phyloP scores from a whole-genome alignment of 2,797 vertebrate species.

The Intellagama lesueurii region DNA sequence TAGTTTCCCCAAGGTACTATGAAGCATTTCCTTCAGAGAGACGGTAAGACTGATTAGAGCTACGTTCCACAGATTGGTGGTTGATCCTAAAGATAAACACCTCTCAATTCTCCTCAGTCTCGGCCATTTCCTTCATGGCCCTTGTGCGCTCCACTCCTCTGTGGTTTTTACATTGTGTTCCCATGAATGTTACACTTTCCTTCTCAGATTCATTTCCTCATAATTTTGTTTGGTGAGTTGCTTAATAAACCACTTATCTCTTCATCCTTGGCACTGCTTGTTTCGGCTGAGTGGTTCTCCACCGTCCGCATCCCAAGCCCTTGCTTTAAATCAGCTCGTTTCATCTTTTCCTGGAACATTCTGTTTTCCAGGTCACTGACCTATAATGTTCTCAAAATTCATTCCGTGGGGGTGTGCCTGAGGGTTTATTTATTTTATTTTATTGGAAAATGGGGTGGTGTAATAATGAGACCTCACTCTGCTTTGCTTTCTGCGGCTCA shows the following conservation, averaged over 20 bases:
- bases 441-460: not conserved
- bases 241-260: constrained; percentile 40
- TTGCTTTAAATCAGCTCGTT: constrained; percentile 63
- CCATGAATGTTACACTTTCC: not conserved
- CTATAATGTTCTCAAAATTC: constrained; percentile 67
- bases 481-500: constrained; percentile 47
- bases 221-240: constrained; percentile 20
- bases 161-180: not conserved
- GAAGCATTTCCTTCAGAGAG: too few relatives aligned
- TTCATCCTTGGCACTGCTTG: constrained; percentile 26
- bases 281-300: constrained; percentile 40
- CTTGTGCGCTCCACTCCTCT: not conserved
- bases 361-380: constrained; percentile 71
- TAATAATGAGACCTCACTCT: constrained; percentile 39
- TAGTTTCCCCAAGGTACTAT: not conserved
- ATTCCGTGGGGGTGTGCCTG: constrained; percentile 1
- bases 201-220: constrained; percentile 27
- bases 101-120: not conserved
- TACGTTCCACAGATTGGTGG: not conserved
- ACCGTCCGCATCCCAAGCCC: constrained; percentile 14
- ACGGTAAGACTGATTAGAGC: not conserved
- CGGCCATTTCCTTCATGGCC: constrained; percentile 10
- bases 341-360: constrained; percentile 57
- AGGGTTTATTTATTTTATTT: too few relatives aligned
- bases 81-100: not conserved